Percentiles rank a stretch among this genome's conserved stretches.
phyloP scores from a whole-genome alignment of 2,888 invertebrate species.

The Cantharis flavilabris region DNA sequence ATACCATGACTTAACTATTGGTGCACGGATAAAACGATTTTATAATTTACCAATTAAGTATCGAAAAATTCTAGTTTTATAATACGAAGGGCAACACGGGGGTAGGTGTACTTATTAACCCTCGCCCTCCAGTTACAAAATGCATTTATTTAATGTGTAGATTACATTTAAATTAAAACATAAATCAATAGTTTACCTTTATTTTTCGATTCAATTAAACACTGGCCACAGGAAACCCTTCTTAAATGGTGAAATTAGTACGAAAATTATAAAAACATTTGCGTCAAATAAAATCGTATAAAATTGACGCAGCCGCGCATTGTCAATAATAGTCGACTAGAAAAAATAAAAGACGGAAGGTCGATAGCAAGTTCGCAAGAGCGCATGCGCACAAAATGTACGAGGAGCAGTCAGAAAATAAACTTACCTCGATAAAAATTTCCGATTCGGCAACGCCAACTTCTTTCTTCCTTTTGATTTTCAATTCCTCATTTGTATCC shows the following conservation, averaged over 20 bases:
- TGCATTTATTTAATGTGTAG: not conserved
- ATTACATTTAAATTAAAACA: not conserved
- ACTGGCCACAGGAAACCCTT: not conserved
- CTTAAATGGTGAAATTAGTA: not conserved
- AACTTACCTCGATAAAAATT: constrained; percentile 46
- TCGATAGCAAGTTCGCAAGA: not conserved
- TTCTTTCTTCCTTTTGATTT: constrained; percentile 55
- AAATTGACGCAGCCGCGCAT: not conserved
- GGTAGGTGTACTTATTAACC: not conserved
- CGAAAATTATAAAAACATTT: not conserved
- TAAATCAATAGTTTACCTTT: not conserved
- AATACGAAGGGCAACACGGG: not conserved
- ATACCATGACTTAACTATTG: not conserved
- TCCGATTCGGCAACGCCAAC: constrained; percentile 45
- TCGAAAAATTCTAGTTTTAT: no score
- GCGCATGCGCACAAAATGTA: not conserved
- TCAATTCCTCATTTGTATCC: constrained; percentile 54
- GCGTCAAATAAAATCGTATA: not conserved
- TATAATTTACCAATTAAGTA: no score
- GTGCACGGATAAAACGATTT: not conserved
- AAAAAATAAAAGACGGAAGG: not conserved
- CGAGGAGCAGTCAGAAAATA: not conserved
- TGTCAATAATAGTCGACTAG: not conserved
- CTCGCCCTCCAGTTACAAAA: not conserved
- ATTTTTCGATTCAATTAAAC: not conserved